Evolutionary conservation across 2,113 vertebrate genomes (phyloP).

Genomic region (Sarotherodon lohbergeri): DNA sequence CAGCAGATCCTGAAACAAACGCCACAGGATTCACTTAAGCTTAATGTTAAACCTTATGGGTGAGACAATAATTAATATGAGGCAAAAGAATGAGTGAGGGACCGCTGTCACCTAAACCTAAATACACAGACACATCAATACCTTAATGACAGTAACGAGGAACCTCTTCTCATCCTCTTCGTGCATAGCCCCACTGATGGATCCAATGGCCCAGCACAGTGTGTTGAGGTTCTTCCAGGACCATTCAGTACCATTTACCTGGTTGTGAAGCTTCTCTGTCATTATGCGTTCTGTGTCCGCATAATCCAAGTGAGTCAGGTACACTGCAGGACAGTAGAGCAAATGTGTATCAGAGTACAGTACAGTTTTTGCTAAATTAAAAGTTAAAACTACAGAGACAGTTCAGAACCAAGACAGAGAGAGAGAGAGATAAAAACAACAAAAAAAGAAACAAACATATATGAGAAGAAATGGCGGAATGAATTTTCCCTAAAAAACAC

Average conservation of each 20-base stretch:
- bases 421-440: background rate
- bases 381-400: background rate
- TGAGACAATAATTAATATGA: background rate
- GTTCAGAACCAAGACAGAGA: background rate
- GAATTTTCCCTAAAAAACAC: background rate
- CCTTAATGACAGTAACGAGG: slow-evolving; percentile 98
- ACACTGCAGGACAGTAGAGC: slow-evolving; percentile 73
- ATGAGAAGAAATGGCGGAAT: background rate
- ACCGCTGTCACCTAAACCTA: background rate
- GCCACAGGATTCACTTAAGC: background rate
- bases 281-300: slow-evolving; percentile 97
- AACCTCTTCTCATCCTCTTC: slow-evolving; percentile 98
- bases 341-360: background rate
- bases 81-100: background rate
- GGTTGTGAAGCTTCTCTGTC: slow-evolving; percentile 99
- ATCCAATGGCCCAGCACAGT: slow-evolving; percentile 96
- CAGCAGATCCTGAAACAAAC: slow-evolving; percentile 82
- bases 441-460: background rate
- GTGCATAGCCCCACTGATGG: slow-evolving; percentile 98
- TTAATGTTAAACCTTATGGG: background rate
- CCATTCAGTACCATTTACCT: slow-evolving; percentile 98
- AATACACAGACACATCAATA: slow-evolving; percentile 30
- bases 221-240: slow-evolving; percentile 99
- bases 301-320: slow-evolving; percentile 97
- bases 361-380: background rate